These are phyloP conservation scores for Reticulitermes lucifugus DNA, from an alignment of 2,888 invertebrate species.

Conservation along the genomic window DNA sequence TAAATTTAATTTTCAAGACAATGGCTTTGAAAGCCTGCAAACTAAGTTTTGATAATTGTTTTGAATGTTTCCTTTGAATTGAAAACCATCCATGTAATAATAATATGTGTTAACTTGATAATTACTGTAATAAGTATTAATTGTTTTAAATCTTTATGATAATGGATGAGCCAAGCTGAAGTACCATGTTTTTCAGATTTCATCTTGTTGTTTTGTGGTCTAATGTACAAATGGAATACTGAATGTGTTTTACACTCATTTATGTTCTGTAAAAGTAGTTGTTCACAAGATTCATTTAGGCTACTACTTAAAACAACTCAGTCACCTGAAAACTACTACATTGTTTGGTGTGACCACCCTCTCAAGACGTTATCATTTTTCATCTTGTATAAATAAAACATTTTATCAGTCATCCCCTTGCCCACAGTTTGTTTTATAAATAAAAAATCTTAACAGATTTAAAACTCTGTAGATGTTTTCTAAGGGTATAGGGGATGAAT, in stretches of 20 bases:
- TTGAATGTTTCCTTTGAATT: no score
- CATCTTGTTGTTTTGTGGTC: not conserved
- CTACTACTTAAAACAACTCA: not conserved
- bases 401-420: slow-evolving; percentile 29
- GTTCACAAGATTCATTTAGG: not conserved
- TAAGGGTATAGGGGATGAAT: slow-evolving; percentile 24
- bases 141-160: slow-evolving; percentile 12
- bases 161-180: slow-evolving; percentile 12
- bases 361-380: slow-evolving; percentile 11
- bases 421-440: slow-evolving; percentile 22
- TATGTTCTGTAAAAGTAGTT: slow-evolving; percentile 7
- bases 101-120: not conserved
- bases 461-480: slow-evolving; percentile 37
- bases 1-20: no score
- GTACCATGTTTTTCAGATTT: slow-evolving; percentile 12
- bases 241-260: slow-evolving; percentile 4
- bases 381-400: slow-evolving; percentile 35
- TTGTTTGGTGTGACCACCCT: not conserved
- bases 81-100: not conserved
- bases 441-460: slow-evolving; percentile 30
- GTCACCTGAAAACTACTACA: not conserved
- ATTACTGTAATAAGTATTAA: not conserved
- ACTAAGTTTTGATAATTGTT: no score
- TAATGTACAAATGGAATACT: slow-evolving; percentile 24
- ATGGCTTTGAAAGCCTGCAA: no score